phyloP scores from a whole-genome alignment of 92 coral and sea anemone genomes.

The Epizoanthus rinbou region DNA sequence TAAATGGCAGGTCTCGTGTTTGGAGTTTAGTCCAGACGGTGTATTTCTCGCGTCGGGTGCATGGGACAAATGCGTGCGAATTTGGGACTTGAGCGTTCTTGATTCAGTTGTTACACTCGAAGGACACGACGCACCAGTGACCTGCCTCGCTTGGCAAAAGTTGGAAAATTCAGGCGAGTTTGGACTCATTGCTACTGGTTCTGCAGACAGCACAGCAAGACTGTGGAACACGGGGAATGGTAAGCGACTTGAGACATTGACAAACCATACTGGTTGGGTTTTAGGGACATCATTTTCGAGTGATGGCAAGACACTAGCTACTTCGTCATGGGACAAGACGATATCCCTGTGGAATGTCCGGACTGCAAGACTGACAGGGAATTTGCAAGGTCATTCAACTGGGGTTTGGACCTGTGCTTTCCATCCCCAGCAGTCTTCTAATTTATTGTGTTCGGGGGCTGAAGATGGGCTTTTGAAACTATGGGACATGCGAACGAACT shows the following conservation, averaged over 20 bases:
- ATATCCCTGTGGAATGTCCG: conserved; percentile 73
- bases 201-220: conserved; percentile 87
- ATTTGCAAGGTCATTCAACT: conserved; percentile 78
- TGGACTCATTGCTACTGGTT: conserved; percentile 84
- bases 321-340: conserved; percentile 90
- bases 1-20: conserved; percentile 97
- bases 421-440: conserved; percentile 60
- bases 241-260: conserved; percentile 53
- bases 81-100: conserved; percentile 92
- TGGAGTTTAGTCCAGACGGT: conserved; percentile 90
- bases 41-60: conserved; percentile 87
- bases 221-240: conserved; percentile 83
- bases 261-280: conserved; percentile 82
- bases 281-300: conserved; percentile 84
- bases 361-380: conserved; percentile 67
- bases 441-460: conserved; percentile 91
- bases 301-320: conserved; percentile 76
- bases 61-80: conserved; percentile 89
- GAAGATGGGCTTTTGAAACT: conserved; percentile 92
- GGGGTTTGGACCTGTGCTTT: conserved; percentile 97
- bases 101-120: conserved; percentile 73
- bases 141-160: conserved; percentile 77
- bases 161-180: conserved; percentile 31
- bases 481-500: conserved; percentile 85
- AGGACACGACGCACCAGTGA: conserved; percentile 87